Conservation (phyloP, 2,888 invertebrate species). For the Physocephala rufipes region DNA sequence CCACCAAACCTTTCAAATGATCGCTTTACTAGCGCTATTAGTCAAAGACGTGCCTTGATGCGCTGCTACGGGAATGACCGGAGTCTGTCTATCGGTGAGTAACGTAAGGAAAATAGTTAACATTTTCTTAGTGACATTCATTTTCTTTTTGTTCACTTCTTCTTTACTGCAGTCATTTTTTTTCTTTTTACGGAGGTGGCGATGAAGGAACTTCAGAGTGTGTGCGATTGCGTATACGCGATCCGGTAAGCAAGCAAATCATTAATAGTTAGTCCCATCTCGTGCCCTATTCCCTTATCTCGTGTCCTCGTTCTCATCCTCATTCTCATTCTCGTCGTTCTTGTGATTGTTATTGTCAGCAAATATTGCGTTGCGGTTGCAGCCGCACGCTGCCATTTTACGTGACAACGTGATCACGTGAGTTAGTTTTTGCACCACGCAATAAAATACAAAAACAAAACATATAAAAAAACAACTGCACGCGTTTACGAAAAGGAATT, state of each 20-base stretch:
- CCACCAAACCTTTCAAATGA: conserved; percentile 26
- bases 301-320: not conserved
- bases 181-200: not conserved
- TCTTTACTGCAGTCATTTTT: not conserved
- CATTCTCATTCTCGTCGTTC: not conserved
- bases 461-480: conserved; percentile 8
- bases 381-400: not conserved
- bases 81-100: no score
- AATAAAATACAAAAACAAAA: no score
- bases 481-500: conserved; percentile 24
- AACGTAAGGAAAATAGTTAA: not conserved
- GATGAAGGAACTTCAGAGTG: not conserved
- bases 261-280: conserved; percentile 1
- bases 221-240: conserved; percentile 32
- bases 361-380: not conserved
- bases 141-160: not conserved
- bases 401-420: conserved; percentile 18
- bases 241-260: conserved; percentile 3
- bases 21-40: not conserved
- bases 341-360: not conserved
- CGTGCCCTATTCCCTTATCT: not conserved
- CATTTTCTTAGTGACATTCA: conserved; percentile 30
- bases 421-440: conserved; percentile 17
- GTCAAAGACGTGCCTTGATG: not conserved
- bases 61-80: not conserved